Evolutionary conservation across 2,113 vertebrate genomes (phyloP).

Genomic region (Cebus imitator): DNA sequence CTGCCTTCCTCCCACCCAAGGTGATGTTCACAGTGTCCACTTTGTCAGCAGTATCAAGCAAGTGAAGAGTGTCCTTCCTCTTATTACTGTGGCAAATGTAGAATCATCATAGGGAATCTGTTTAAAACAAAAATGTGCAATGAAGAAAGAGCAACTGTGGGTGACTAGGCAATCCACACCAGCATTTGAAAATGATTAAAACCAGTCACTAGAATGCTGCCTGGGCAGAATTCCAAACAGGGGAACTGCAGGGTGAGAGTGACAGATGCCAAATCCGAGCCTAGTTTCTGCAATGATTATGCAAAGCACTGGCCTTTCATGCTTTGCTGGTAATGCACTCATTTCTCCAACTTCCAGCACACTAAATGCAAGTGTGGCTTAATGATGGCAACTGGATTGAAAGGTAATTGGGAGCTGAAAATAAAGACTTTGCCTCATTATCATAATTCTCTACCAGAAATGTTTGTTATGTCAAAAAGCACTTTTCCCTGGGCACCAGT

Average conservation of each 20-base stretch:
- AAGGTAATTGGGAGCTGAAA: slow-evolving; percentile 55
- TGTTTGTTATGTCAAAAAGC: slow-evolving; percentile 21
- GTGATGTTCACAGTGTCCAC: background rate
- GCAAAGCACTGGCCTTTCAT: background rate
- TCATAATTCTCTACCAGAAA: slow-evolving; percentile 39
- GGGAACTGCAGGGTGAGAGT: background rate
- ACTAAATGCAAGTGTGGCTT: background rate
- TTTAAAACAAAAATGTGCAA: background rate
- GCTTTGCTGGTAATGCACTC: slow-evolving; percentile 26
- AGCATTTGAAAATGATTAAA: slow-evolving; percentile 26
- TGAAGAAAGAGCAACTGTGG: background rate
- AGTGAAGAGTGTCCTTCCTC: background rate
- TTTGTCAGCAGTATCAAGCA: background rate
- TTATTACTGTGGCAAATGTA: background rate
- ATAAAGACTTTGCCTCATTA: slow-evolving; percentile 51
- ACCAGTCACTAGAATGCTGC: background rate
- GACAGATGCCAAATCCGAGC: slow-evolving; percentile 5
- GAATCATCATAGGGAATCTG: background rate
- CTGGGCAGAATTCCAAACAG: slow-evolving; percentile 24
- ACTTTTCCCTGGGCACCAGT: background rate
- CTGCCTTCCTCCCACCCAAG: background rate
- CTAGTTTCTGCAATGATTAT: background rate
- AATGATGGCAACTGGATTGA: slow-evolving; percentile 6
- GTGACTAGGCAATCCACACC: background rate
- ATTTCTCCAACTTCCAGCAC: slow-evolving; percentile 6